Evolutionary conservation across 2,797 vertebrate species (phyloP), one percentile per base, ranked within the genome.

Genomic region (Holocentrus rufus): DNA sequence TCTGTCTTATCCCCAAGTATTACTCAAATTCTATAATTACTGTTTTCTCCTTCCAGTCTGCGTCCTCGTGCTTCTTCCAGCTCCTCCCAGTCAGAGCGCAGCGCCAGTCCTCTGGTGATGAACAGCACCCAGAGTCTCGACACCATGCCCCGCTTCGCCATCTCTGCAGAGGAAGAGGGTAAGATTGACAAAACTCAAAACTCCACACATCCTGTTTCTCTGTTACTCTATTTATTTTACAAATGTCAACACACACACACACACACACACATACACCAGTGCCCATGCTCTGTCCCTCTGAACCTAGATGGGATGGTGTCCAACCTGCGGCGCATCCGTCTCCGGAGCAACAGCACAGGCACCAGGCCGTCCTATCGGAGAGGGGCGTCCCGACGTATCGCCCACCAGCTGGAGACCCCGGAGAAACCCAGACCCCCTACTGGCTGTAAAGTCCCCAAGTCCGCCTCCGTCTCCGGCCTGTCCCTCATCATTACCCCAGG

Each of bases 401-500:
- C 92, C 20, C 88, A 92, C 76, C 90, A 92, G 70, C 94, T 93
- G 66, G 96, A 96, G 0, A 50, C 91, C 0, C 88, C 92, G 0
- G 96, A 96, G 57, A 96, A 94, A 71, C 86, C 93, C 59, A 91
- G 88, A 72, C 61, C 92, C 6, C 58, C 92, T 0, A 34, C 89
- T 0, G 83, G 91, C 0, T 82, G 90, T 53, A 94, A 95, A 0
- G 95, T 98, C 73, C 96, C 96, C 69, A 98, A 98, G 85, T 98
- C 96, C 0, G 96, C 96, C 3, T 97, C 96, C 0, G 95, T 97
- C 49, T 97, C 96, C 0, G 96, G 96, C 49, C 88, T 98, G 55
- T 97, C 96, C 0, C 95, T 97, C 68, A 95, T 97, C 87, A 95
- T 98, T 89, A 96, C 96, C 0, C 93, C 96, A 88, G 96, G 96